A percentile compares a stretch with the other conserved stretches of the same genome.
phyloP scores from a whole-genome alignment of 2,113 vertebrate species.

The Pelobates fuscus region DNA sequence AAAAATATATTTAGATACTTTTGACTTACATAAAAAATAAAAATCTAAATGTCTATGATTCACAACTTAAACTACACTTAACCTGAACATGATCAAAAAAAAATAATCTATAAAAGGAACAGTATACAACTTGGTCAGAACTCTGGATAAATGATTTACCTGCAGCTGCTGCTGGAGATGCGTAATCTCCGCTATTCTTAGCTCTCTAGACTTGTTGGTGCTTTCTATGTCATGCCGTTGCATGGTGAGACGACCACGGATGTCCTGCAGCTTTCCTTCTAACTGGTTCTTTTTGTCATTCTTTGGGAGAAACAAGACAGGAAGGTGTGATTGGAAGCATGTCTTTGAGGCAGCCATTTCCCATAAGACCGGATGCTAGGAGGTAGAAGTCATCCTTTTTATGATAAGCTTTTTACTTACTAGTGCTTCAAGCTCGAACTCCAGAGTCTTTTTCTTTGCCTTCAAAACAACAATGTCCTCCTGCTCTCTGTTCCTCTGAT shows the following conservation, averaged over 20 bases:
- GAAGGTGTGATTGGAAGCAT: neutral
- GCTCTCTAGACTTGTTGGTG: conserved; percentile 91
- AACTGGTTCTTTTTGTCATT: conserved; percentile 94
- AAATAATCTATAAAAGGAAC: no score
- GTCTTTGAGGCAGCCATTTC: neutral
- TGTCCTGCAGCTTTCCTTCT: conserved; percentile 95
- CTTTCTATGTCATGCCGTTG: conserved; percentile 95
- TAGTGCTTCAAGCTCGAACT: conserved; percentile 95
- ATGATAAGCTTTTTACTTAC: conserved; percentile 64
- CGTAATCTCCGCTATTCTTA: conserved; percentile 94
- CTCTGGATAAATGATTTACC: no score
- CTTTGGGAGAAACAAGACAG: conserved; percentile 58
- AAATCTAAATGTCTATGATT: no score
- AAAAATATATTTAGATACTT: no score
- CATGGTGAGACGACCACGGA: conserved; percentile 85
- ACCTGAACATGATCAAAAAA: no score
- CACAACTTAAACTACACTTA: no score
- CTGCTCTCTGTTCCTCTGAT: conserved; percentile 93
- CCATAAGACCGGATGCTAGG: neutral
- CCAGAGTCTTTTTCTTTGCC: conserved; percentile 95
- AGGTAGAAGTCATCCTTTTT: neutral
- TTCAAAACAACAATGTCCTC: conserved; percentile 94
- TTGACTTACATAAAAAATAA: no score
- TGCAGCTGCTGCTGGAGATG: conserved; percentile 93
- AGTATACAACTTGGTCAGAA: no score